Conservation (phyloP, 2,113 vertebrate genomes). For the Sterrhoptilus dennistouni region DNA sequence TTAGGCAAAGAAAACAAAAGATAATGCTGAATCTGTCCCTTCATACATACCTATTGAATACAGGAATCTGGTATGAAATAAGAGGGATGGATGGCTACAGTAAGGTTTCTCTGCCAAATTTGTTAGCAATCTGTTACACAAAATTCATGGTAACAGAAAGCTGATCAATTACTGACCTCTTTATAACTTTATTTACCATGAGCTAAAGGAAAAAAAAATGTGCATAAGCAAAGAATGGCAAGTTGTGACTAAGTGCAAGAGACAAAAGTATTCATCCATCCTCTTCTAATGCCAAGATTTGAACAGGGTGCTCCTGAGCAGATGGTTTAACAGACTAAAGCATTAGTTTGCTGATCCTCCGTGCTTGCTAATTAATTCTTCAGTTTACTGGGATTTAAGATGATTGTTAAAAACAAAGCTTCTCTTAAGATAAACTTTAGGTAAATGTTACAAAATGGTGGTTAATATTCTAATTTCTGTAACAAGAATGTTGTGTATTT, state of each 20-base stretch:
- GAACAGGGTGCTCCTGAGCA: slow-evolving; percentile 74
- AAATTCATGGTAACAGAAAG: neutral
- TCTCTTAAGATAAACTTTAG: slow-evolving; percentile 74
- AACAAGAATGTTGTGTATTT: neutral
- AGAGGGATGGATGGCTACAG: neutral
- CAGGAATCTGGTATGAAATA: neutral
- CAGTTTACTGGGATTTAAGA: slow-evolving; percentile 78
- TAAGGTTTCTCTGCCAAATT: slow-evolving; percentile 26
- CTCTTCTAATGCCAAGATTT: slow-evolving; percentile 71
- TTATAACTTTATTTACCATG: slow-evolving; percentile 32
- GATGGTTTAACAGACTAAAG: slow-evolving; percentile 82
- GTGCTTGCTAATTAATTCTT: slow-evolving; percentile 81
- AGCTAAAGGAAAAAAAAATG: neutral
- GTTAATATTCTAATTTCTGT: slow-evolving; percentile 41
- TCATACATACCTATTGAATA: neutral
- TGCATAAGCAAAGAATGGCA: slow-evolving; percentile 41
- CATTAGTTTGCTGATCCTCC: slow-evolving; percentile 79
- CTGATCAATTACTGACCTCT: slow-evolving; percentile 29
- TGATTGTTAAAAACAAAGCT: slow-evolving; percentile 77
- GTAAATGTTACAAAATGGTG: slow-evolving; percentile 63
- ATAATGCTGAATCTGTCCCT: neutral
- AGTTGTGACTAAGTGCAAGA: slow-evolving; percentile 55
- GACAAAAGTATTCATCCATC: slow-evolving; percentile 53
- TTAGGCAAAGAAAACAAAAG: neutral
- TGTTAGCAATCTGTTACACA: slow-evolving; percentile 18